Base-by-base conservation (phyloP, 2,113 vertebrate genomes). In the Nothobranchius furzeri region DNA sequence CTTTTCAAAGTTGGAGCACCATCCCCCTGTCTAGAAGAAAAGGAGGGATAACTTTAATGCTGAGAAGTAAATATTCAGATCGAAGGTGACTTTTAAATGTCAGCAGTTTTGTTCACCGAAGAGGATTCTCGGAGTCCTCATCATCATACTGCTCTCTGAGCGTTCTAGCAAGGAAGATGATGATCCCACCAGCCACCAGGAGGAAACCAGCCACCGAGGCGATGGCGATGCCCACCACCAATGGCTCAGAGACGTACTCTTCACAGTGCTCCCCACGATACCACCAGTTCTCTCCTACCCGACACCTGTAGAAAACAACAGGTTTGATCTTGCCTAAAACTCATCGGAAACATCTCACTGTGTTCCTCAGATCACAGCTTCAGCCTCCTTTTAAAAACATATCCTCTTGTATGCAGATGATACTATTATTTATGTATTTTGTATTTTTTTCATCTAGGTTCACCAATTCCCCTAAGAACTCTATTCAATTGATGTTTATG, bases 281-380 rank as follows among this genome's bases (percentile, higher is more conserved):
- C 96, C 96, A 98, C 96, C 97, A 99, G 85, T 96, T 96, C 83
- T 96, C 95, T 58, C 98, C 96, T 0, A 97, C 96, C 3, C 94
- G 95, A 79, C 97, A 99, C 65, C 98, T 99, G 64, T 9, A 62
- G 14, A 6, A 9, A 6, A 71, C 6, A 52, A 37, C 20, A 58
- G 6, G 37, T 40, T 40, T 30, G 30, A 30, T 30, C 30, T 30
- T 30, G 30, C 30, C 4, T 30, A 30, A 30, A 30, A 30, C 30
- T 30, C 30, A 30, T 30, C 30, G 1, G 2, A 30, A 30, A 30
- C 30, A 30, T 4, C 4, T 30, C 30, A 30, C 30, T 30, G 30
- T 30, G 30, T 30, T 30, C 30, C 30, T 30, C 30, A 30, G 30
- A 30, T 30, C 30, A 30, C 30, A 3, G 30, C 30, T 4, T 30